Conservation (phyloP, 2,113 vertebrate genomes). For the Xiphophorus maculatus region DNA sequence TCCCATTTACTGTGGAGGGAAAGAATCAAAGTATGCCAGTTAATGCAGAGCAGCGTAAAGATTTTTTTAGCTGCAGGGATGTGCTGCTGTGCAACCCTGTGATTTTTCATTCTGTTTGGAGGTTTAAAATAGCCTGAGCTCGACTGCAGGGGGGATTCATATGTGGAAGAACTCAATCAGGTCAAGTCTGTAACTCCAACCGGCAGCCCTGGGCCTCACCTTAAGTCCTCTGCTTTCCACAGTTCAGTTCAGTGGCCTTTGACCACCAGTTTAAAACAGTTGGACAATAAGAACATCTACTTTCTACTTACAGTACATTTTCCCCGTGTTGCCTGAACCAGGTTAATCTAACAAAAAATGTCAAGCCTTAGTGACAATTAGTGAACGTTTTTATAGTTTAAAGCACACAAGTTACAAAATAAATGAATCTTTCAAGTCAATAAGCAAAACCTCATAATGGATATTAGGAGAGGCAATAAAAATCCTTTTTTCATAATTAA, state of each 20-base stretch:
- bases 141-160: slow-evolving; percentile 30
- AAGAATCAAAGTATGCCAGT: slow-evolving; percentile 23
- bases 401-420: neutral
- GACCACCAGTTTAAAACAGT: neutral
- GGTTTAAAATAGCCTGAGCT: slow-evolving; percentile 52
- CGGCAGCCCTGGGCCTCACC: slow-evolving; percentile 34
- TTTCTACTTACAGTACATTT: slow-evolving; percentile 7
- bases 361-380: slow-evolving; percentile 5
- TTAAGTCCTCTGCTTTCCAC: slow-evolving; percentile 23
- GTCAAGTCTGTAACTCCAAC: slow-evolving; percentile 42
- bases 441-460: too few species aligned
- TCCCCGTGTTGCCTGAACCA: neutral
- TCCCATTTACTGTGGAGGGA: neutral
- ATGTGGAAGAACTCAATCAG: slow-evolving; percentile 56
- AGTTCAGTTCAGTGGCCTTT: slow-evolving; percentile 31
- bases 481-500: too few species aligned
- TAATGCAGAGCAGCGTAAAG: slow-evolving; percentile 8
- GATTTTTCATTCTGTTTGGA: slow-evolving; percentile 54
- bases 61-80: slow-evolving; percentile 31
- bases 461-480: too few species aligned
- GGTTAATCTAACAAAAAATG: neutral
- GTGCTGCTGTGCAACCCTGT: slow-evolving; percentile 23
- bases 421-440: neutral
- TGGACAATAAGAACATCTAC: slow-evolving; percentile 5
- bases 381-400: slow-evolving; percentile 16